Conservation (phyloP, 1,140 invertebrate genomes). For the Holcopasites calliopsidis region DNA sequence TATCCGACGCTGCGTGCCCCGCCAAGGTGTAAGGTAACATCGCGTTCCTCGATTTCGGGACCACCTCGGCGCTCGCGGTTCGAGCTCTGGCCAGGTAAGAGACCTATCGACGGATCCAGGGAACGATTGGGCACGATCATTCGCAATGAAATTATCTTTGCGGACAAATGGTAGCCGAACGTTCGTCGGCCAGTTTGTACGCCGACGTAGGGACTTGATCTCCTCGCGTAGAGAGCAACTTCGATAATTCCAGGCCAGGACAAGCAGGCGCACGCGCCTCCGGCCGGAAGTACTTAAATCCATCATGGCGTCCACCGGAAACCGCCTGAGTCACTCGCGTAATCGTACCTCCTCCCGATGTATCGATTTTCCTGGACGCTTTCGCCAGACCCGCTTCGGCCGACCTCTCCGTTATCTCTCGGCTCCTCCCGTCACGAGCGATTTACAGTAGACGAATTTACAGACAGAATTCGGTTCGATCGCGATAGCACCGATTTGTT, state of each 20-base stretch:
- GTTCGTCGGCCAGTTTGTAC: neutral
- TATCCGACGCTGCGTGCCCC: constrained; percentile 45
- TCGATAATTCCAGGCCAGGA: constrained; percentile 58
- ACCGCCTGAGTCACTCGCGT: constrained; percentile 74
- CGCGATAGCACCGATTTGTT: neutral
- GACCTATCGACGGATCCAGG: neutral
- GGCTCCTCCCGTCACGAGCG: constrained; percentile 13
- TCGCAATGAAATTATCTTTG: too few relatives aligned
- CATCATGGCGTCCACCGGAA: constrained; percentile 74
- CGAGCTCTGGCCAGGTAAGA: neutral
- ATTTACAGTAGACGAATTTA: too few relatives aligned
- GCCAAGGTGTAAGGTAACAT: constrained; percentile 70
- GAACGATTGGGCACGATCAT: too few relatives aligned
- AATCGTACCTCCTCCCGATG: constrained; percentile 70
- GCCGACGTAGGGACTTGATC: constrained; percentile 44
- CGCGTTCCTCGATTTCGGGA: constrained; percentile 57
- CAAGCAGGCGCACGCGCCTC: constrained; percentile 69
- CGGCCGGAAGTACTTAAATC: constrained; percentile 74
- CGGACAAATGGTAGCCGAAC: too few relatives aligned
- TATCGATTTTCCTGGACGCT: constrained; percentile 68
- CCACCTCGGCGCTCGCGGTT: constrained; percentile 42
- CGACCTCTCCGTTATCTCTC: constrained; percentile 59
- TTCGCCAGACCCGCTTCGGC: constrained; percentile 50
- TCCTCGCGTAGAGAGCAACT: constrained; percentile 53
- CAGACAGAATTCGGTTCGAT: too few relatives aligned